Conservation (phyloP, 2,797 vertebrate species). For the Tauraco hartlaubi region DNA sequence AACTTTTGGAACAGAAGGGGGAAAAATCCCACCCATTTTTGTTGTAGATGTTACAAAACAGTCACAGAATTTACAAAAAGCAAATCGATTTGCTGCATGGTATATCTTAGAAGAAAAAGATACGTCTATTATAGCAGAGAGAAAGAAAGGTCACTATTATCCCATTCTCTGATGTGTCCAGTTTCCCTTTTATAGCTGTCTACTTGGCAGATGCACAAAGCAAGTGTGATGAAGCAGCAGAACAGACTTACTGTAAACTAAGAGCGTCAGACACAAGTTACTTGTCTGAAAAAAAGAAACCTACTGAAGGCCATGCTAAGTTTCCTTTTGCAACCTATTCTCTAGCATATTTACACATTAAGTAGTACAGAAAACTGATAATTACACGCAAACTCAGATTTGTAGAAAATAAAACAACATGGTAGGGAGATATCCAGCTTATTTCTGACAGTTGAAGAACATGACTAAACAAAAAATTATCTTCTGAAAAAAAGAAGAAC, state of each 20-base stretch:
- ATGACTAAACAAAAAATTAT: not conserved
- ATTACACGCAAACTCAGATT: not conserved
- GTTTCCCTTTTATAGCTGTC: not conserved
- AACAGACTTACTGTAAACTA: slow-evolving; percentile 14
- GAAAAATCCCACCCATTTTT: not conserved
- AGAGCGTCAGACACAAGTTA: not conserved
- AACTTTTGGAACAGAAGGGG: not conserved
- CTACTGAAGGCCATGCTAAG: not conserved
- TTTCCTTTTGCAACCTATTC: not conserved
- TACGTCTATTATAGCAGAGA: not conserved
- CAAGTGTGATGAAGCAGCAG: slow-evolving; percentile 19
- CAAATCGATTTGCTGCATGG: not conserved
- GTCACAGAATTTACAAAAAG: not conserved
- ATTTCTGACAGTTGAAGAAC: not conserved
- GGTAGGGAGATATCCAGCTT: not conserved
- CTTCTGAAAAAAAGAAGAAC: not conserved
- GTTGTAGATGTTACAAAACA: not conserved
- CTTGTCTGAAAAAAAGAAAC: not conserved
- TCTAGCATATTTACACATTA: not conserved
- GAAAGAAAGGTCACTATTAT: not conserved
- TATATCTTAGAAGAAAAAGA: not conserved
- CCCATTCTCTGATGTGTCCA: not conserved
- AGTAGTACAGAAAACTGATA: not conserved
- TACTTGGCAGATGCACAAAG: not conserved
- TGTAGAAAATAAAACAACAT: not conserved